A percentile compares a stretch with the other conserved stretches of the same genome.
These are phyloP conservation scores for Macquaria ambigua DNA, from an alignment of 2,113 vertebrate species.

Conservation along the genomic window DNA sequence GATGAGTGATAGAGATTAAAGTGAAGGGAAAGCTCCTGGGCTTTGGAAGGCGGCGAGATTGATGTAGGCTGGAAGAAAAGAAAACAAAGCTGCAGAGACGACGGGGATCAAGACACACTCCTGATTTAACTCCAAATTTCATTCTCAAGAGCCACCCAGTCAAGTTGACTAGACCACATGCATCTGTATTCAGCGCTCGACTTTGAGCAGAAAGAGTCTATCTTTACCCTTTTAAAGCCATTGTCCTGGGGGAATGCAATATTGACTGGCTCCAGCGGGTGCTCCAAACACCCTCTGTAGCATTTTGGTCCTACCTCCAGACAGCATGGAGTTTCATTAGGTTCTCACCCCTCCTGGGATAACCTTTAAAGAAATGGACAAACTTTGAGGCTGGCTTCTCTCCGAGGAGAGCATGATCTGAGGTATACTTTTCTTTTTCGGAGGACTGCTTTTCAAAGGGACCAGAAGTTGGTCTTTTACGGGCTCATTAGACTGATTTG, in stretches of 20 bases:
- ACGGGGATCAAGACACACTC: slow-evolving; percentile 49
- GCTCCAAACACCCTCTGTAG: slow-evolving; percentile 52
- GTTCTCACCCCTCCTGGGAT: slow-evolving; percentile 47
- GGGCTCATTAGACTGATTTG: slow-evolving; percentile 55
- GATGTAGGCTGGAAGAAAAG: slow-evolving; percentile 46
- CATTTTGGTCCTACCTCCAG: slow-evolving; percentile 36
- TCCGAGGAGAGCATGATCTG: background rate
- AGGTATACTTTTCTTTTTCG: slow-evolving; percentile 16
- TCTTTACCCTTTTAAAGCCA: slow-evolving; percentile 71
- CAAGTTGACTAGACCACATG: background rate
- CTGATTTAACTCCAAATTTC: slow-evolving; percentile 44
- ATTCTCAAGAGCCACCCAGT: slow-evolving; percentile 20
- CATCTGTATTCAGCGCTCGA: slow-evolving; percentile 67
- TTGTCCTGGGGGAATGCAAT: slow-evolving; percentile 50
- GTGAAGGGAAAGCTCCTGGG: slow-evolving; percentile 39
- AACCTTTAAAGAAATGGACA: slow-evolving; percentile 58
- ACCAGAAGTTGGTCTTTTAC: slow-evolving; percentile 43
- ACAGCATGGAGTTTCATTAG: slow-evolving; percentile 58
- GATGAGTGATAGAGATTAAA: slow-evolving; percentile 71
- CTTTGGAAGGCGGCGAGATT: slow-evolving; percentile 40
- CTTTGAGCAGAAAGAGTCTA: slow-evolving; percentile 36
- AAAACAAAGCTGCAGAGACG: slow-evolving; percentile 47
- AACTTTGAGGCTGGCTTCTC: slow-evolving; percentile 56
- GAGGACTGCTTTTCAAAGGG: slow-evolving; percentile 37
- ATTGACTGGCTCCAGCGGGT: slow-evolving; percentile 62